A percentile compares a stretch with the other conserved stretches of the same genome.
Evolutionary conservation across 2,113 vertebrate genomes (phyloP).

Genomic region (Manacus vitellinus): DNA sequence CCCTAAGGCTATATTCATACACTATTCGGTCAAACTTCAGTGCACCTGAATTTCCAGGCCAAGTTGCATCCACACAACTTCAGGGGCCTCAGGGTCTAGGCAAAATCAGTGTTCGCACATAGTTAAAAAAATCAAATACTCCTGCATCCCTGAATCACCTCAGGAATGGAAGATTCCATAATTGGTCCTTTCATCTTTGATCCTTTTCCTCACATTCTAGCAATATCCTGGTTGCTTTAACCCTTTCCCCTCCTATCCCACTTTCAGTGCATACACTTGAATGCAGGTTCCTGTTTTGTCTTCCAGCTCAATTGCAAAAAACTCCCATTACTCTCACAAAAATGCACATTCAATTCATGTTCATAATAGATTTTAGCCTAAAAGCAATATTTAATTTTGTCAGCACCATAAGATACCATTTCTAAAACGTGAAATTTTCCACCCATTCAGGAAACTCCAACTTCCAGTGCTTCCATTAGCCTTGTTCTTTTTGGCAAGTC

Average conservation of each 20-base stretch:
- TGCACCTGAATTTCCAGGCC: neutral
- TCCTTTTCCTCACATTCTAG: neutral
- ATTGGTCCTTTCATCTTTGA: neutral
- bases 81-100: neutral
- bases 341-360: fast-evolving
- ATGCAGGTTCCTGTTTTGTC: neutral
- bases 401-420: neutral
- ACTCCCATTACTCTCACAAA: neutral
- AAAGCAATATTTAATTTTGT: neutral
- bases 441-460: neutral
- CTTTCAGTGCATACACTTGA: neutral
- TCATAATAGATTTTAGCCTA: neutral
- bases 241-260: neutral
- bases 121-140: neutral
- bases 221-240: neutral
- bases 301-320: neutral
- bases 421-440: neutral
- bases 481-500: neutral
- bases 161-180: neutral
- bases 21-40: neutral
- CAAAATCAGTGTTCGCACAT: neutral
- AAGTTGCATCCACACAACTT: neutral
- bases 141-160: neutral
- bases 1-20: neutral
- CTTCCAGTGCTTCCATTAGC: neutral